These are phyloP conservation scores for Microplitis demolitor DNA, from an alignment of 1,140 invertebrate genomes.

Conservation along the genomic window DNA sequence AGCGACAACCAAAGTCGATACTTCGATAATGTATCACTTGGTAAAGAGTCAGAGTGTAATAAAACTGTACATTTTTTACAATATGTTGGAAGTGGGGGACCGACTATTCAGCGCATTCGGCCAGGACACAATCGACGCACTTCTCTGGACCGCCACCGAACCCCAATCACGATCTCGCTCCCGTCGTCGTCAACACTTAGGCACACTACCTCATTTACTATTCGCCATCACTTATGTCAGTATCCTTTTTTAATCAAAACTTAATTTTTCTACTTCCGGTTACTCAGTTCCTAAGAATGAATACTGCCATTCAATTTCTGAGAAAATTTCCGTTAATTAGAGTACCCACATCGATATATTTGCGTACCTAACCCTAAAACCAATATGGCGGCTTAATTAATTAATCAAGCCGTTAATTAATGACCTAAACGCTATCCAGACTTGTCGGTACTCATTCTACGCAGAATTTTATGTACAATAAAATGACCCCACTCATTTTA, in stretches of 20 bases:
- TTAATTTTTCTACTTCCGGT: background rate
- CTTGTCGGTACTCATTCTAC: too few relatives aligned
- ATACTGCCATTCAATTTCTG: too few relatives aligned
- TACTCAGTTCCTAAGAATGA: background rate
- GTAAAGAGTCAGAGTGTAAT: constrained; percentile 99
- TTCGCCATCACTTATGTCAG: constrained; percentile 92
- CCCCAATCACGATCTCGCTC: constrained; percentile 70
- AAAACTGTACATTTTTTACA: constrained; percentile 99
- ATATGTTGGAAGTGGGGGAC: constrained; percentile 98
- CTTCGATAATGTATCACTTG: constrained; percentile 97
- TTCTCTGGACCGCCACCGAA: constrained; percentile 98
- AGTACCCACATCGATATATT: too few relatives aligned
- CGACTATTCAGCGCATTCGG: constrained; percentile 95
- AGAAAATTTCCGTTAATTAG: too few relatives aligned
- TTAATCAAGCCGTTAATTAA: too few relatives aligned
- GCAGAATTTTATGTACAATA: too few relatives aligned
- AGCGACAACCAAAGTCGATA: constrained; percentile 90
- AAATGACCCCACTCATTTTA: background rate
- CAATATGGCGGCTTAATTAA: too few relatives aligned
- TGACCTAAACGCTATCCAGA: too few relatives aligned
- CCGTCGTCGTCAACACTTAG: constrained; percentile 79
- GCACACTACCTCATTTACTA: constrained; percentile 84
- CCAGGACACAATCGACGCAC: constrained; percentile 95
- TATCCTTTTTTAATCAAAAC: constrained; percentile 74
- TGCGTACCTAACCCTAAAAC: too few relatives aligned